phyloP scores from a whole-genome alignment of 2,888 invertebrate genomes.

The Alsophila aescularia region DNA sequence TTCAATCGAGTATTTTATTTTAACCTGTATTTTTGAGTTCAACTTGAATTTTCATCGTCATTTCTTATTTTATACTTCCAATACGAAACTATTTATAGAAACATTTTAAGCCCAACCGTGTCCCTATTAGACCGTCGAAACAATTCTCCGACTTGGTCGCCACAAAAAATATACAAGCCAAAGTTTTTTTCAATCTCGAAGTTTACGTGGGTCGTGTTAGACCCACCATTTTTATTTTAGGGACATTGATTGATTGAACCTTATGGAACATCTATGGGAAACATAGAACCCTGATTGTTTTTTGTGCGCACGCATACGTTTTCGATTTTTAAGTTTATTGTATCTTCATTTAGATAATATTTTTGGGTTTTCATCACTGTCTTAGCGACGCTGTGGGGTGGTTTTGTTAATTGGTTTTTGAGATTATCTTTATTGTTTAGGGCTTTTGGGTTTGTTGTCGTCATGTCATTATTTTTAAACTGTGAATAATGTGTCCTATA shows the following conservation, averaged over 20 bases:
- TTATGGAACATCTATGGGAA: constrained; percentile 78
- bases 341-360: constrained; percentile 75
- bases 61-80: neutral
- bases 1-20: too few species aligned
- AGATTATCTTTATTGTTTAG: constrained; percentile 33
- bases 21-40: too few species aligned
- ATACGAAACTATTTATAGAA: constrained; percentile 27
- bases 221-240: constrained; percentile 76
- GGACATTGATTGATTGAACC: constrained; percentile 83
- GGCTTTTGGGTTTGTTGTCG: neutral
- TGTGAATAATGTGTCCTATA: too few species aligned
- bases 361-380: constrained; percentile 41
- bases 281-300: constrained; percentile 72
- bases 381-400: constrained; percentile 35
- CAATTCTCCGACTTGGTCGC: constrained; percentile 62
- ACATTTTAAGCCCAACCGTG: constrained; percentile 39
- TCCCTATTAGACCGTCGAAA: constrained; percentile 66
- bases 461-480: neutral
- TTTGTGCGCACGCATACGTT: constrained; percentile 59
- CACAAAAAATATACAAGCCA: constrained; percentile 64
- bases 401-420: constrained; percentile 35
- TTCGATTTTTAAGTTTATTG: constrained; percentile 70
- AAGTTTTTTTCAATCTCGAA: constrained; percentile 71
- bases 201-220: constrained; percentile 79
- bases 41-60: too few species aligned